Conservation (phyloP, 2,113 vertebrate genomes). For the Scalopus aquaticus region DNA sequence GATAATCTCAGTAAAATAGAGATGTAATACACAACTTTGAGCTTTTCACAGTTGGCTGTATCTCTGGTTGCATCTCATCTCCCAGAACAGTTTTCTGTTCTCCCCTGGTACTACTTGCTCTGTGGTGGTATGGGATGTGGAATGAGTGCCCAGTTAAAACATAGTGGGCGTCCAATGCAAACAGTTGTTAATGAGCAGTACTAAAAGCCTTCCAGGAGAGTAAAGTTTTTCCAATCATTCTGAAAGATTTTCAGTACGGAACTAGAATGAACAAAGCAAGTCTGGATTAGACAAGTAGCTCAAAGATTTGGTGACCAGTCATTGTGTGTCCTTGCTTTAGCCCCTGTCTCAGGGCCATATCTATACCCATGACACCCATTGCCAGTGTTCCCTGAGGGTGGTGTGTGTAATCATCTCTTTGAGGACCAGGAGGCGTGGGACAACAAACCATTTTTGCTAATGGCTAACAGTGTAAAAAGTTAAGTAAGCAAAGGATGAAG, state of each 20-base stretch:
- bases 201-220: not conserved
- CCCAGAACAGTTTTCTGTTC: not conserved
- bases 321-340: not conserved
- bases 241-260: not conserved
- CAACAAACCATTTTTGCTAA: not conserved
- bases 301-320: not conserved
- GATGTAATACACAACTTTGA: not conserved
- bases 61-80: not conserved
- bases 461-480: not conserved
- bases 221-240: not conserved
- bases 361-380: not conserved
- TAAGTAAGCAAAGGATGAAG: slow-evolving; percentile 13
- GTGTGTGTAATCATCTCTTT: not conserved
- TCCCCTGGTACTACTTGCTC: not conserved
- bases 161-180: not conserved
- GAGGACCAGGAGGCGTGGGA: not conserved
- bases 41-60: not conserved
- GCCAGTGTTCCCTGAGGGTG: not conserved
- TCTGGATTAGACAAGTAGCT: not conserved
- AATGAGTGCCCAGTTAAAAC: not conserved
- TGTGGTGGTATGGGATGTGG: not conserved
- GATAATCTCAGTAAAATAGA: not conserved
- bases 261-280: not conserved
- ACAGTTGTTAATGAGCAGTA: not conserved
- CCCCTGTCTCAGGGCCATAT: not conserved